A percentile compares a stretch with the other conserved stretches of the same genome.
phyloP scores from a whole-genome alignment of 1,140 invertebrate species.

The Panonychus citri region DNA sequence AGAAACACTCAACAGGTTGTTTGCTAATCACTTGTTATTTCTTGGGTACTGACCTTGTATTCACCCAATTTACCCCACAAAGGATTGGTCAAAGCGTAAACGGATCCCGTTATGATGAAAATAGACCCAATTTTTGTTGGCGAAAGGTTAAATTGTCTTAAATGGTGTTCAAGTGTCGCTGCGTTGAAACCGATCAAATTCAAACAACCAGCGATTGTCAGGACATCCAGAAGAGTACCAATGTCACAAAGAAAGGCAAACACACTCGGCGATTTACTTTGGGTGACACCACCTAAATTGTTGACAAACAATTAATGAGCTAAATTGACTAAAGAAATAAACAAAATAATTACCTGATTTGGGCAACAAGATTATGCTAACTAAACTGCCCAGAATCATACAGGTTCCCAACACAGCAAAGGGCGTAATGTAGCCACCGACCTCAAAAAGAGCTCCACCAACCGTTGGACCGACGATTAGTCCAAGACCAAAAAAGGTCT shows the following conservation, averaged over 20 bases:
- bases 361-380: conserved; percentile 47
- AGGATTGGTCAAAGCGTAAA: conserved; percentile 55
- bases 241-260: conserved; percentile 10
- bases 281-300: neutral
- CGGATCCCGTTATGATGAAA: conserved; percentile 64
- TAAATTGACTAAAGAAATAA: neutral
- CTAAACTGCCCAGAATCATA: conserved; percentile 44
- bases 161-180: conserved; percentile 21
- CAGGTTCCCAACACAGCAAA: conserved; percentile 56
- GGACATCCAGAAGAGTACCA: conserved; percentile 9
- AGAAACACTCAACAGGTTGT: neutral
- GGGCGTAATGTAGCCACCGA: conserved; percentile 53
- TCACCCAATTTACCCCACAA: conserved; percentile 57
- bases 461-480: conserved; percentile 17
- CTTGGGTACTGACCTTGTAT: conserved; percentile 10
- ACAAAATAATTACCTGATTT: neutral
- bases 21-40: too few species aligned
- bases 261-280: conserved; percentile 6
- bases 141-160: conserved; percentile 25
- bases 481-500: conserved; percentile 16
- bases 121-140: conserved; percentile 52
- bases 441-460: conserved; percentile 15
- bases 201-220: conserved; percentile 11
- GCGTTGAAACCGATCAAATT: conserved; percentile 22
- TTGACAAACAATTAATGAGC: neutral